phyloP scores from a whole-genome alignment of 2,888 invertebrate species.

The Abscondita cerata region DNA sequence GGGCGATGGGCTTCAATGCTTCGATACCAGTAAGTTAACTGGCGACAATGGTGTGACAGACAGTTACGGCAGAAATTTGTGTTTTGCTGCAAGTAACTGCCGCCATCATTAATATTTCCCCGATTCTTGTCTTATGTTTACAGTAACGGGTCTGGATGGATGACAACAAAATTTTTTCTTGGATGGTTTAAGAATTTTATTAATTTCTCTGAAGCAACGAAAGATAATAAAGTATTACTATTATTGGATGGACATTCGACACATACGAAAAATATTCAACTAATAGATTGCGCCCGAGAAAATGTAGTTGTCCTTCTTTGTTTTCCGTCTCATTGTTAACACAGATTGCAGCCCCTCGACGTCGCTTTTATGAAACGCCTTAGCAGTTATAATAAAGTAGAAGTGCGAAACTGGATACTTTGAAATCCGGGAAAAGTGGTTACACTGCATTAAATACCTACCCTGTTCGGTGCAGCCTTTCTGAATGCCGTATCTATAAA shows the following conservation, averaged over 20 bases:
- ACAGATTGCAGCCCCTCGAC: slow-evolving; percentile 29
- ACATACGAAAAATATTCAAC: slow-evolving; percentile 16
- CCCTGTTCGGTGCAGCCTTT: no score
- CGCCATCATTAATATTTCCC: background rate
- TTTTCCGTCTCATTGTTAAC: slow-evolving; percentile 26
- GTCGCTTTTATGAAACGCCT: slow-evolving; percentile 15
- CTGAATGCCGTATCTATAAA: no score
- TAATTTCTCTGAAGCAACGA: slow-evolving; percentile 16
- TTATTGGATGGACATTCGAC: no score
- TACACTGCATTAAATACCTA: background rate
- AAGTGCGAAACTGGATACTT: background rate
- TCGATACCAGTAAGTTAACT: no score
- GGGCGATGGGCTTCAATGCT: no score
- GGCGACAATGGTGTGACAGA: no score
- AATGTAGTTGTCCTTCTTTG: slow-evolving; percentile 27
- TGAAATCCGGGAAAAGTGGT: background rate
- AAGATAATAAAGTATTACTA: slow-evolving; percentile 17
- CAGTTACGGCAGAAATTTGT: background rate
- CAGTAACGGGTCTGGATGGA: no score
- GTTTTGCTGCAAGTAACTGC: background rate
- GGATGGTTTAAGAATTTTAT: slow-evolving; percentile 20
- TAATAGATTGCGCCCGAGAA: slow-evolving; percentile 16
- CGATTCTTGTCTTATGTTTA: background rate
- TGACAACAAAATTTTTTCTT: slow-evolving; percentile 25
- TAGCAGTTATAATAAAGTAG: background rate